Evolutionary conservation across 2,888 invertebrate species (phyloP).

Genomic region (Parnassius mnemosyne): DNA sequence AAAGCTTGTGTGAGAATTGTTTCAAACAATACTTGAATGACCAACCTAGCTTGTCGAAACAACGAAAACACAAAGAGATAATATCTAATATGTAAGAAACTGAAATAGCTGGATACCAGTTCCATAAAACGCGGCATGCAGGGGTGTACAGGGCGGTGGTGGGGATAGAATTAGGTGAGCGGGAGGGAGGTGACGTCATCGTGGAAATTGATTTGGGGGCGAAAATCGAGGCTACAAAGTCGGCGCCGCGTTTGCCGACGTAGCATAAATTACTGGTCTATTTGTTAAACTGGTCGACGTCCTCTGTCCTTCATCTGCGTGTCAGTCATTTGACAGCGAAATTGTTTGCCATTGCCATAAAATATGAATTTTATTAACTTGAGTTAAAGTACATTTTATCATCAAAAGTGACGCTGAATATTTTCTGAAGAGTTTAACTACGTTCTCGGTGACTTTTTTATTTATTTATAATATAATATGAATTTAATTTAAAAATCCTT

Average conservation of each 20-base stretch:
- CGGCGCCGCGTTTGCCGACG: conserved; percentile 57
- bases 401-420: not conserved
- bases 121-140: conserved; percentile 18
- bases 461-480: no score
- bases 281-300: conserved; percentile 55
- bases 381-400: conserved; percentile 14
- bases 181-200: conserved; percentile 62
- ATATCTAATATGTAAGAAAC: conserved; percentile 32
- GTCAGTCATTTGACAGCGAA: conserved; percentile 19
- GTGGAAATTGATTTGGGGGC: conserved; percentile 73
- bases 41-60: not conserved
- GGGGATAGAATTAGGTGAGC: conserved; percentile 36
- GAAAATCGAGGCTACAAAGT: conserved; percentile 70
- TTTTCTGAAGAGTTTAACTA: no score
- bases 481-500: no score
- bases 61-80: conserved; percentile 10
- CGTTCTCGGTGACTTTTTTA: no score
- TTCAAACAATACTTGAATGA: conserved; percentile 13
- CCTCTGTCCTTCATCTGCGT: conserved; percentile 30
- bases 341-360: conserved; percentile 12
- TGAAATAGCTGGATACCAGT: conserved; percentile 64
- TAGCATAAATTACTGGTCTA: conserved; percentile 68
- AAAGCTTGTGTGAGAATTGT: not conserved
- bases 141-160: conserved; percentile 30
- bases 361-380: conserved; percentile 15